Evolutionary conservation across 1,140 invertebrate genomes (phyloP), one percentile per base, ranked within the genome.

Genomic region (Calephelis nemesis): DNA sequence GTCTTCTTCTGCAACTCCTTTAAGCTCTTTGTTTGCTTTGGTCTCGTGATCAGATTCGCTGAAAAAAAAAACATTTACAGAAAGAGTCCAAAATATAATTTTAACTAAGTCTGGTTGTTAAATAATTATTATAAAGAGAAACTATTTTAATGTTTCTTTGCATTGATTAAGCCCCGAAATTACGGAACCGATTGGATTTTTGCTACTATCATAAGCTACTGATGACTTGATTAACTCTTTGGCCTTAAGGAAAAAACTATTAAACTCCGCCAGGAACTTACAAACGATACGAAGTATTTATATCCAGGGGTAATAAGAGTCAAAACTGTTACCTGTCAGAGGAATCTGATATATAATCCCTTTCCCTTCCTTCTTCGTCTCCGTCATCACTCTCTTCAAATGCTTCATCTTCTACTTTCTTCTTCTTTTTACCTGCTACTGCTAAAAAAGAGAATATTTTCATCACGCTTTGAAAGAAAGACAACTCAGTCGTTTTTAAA

Each of bases 311-410:
- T 19, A 19, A 60, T 68, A 71, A 67, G 12, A 70, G 10, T 1
- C 5, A 12, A 60, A 10, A 62, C 30, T 6, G 19, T 13, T 64
- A 88, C 94, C 94, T 94, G 67, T 95, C 94, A 13, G 96, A 96
- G 5, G 96, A 97, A 79, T 97, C 96, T 3, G 96, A 97, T 76
- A 97, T 97, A 76, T 97, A 97, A 87, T 97, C 96, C 68, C 94
- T 93, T 93, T 99, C 98, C 71, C 96, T 91, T 1, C 98, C 98
- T 93, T 99, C 98, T 82, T 97, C 97, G 88, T 99, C 98, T 0
- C 98, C 98, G 89, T 99, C 98, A 92, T 99, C 98, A 81, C 97
- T 98, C 87, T 99, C 98, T 89, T 99, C 98, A 65, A 97, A 94
- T 0, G 97, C 97, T 82, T 98, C 97, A 76, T 96, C 95, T 78